Percentiles rank a stretch among this genome's conserved stretches.
phyloP scores from a whole-genome alignment of 2,113 vertebrate genomes.

The Macaca fascicularis region T2T-MFA8v1.1 NC_088386.1:89025501-89026000 shows the following conservation, averaged over 20 bases:
- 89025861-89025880: not conserved
- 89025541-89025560: not conserved
- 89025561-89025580: not conserved
- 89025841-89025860: not conserved
- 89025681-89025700: not conserved
- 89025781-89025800: not conserved
- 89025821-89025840: not conserved
- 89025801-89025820: not conserved
- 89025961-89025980: not conserved
- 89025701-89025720: not conserved
- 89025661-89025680: not conserved
- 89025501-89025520: not conserved
- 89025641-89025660: not conserved
- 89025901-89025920: not conserved
- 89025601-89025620: not conserved
- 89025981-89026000: not conserved
- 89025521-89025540: not conserved
- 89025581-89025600: not conserved
- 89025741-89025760: not conserved
- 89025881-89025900: not conserved
- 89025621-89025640: not conserved
- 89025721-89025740: not conserved
- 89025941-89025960: not conserved
- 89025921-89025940: not conserved
- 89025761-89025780: not conserved